A percentile compares a stretch with the other conserved stretches of the same genome.
Conservation (phyloP, 2,888 invertebrate genomes). For the Helicoverpa assulta region DNA sequence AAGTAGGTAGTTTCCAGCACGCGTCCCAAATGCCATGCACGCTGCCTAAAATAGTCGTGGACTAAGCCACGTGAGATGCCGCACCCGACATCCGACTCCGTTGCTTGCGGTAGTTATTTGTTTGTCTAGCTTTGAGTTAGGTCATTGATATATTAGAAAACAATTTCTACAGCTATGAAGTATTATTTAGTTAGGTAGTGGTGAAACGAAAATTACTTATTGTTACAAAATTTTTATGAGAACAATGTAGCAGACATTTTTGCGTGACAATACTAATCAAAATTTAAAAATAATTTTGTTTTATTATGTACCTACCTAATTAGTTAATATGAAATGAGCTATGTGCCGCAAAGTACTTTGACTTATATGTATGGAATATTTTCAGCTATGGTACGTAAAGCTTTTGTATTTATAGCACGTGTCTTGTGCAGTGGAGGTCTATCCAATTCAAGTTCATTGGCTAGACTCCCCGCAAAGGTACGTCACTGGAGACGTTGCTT, state of each 20-base stretch:
- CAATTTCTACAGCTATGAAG: too few species aligned
- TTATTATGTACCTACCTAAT: too few species aligned
- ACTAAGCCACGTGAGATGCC: conserved; percentile 68
- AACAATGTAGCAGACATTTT: too few species aligned
- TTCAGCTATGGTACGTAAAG: conserved; percentile 43
- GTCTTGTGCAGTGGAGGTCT: conserved; percentile 80
- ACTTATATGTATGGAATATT: neutral
- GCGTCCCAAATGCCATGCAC: conserved; percentile 85
- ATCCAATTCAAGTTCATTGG: conserved; percentile 83
- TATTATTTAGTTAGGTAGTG: too few species aligned
- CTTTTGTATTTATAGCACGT: conserved; percentile 73
- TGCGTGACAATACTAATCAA: too few species aligned
- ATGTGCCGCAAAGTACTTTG: too few species aligned
- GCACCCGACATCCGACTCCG: conserved; percentile 78
- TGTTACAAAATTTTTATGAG: too few species aligned
- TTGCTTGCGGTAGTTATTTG: conserved; percentile 24
- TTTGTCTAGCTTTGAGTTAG: conserved; percentile 11
- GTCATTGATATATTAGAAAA: neutral
- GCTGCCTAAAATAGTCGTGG: conserved; percentile 84
- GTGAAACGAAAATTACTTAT: too few species aligned
- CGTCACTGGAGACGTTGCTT: conserved; percentile 16
- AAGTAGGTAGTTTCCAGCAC: conserved; percentile 86
- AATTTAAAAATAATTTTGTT: too few species aligned
- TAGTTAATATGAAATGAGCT: too few species aligned
- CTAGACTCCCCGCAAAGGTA: conserved; percentile 82